A percentile compares a stretch with the other conserved stretches of the same genome.
Evolutionary conservation across 2,797 vertebrate species (phyloP).

Genomic region (Brachymystax lenok): DNA sequence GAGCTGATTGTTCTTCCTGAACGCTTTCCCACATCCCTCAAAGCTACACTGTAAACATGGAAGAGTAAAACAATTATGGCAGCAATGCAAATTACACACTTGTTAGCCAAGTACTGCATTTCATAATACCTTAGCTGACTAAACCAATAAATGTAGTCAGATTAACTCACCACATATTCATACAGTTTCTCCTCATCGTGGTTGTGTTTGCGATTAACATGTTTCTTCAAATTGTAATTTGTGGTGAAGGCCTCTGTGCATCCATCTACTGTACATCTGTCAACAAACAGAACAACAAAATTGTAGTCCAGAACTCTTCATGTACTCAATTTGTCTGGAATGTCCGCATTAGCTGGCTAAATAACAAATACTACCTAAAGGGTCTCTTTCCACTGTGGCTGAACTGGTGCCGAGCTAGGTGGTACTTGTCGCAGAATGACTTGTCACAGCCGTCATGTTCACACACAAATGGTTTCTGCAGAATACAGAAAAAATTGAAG

Average conservation of each 20-base stretch:
- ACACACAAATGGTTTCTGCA: conserved; percentile 79
- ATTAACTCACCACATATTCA: conserved; percentile 77
- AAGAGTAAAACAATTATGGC: not conserved
- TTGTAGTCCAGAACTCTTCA: not conserved
- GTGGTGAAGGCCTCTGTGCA: conserved; percentile 81
- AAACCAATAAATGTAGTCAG: not conserved
- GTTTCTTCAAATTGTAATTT: conserved; percentile 81
- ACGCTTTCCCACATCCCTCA: conserved; percentile 81
- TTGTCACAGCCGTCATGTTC: conserved; percentile 77
- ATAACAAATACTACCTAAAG: conserved; percentile 67
- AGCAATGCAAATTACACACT: not conserved
- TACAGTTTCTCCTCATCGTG: conserved; percentile 59
- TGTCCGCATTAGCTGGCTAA: not conserved
- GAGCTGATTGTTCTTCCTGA: conserved; percentile 91
- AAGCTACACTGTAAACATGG: conserved; percentile 31
- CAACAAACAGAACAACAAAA: not conserved
- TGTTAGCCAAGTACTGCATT: too few species aligned
- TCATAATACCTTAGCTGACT: not conserved
- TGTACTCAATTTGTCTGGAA: not conserved
- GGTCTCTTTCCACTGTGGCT: conserved; percentile 83
- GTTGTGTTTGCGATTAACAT: conserved; percentile 80
- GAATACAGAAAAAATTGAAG: not conserved
- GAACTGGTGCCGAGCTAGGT: conserved; percentile 82
- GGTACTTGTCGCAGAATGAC: conserved; percentile 81
- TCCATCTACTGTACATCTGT: conserved; percentile 58